Conservation (phyloP, 2,888 invertebrate genomes). For the Diarsia rubi region DNA sequence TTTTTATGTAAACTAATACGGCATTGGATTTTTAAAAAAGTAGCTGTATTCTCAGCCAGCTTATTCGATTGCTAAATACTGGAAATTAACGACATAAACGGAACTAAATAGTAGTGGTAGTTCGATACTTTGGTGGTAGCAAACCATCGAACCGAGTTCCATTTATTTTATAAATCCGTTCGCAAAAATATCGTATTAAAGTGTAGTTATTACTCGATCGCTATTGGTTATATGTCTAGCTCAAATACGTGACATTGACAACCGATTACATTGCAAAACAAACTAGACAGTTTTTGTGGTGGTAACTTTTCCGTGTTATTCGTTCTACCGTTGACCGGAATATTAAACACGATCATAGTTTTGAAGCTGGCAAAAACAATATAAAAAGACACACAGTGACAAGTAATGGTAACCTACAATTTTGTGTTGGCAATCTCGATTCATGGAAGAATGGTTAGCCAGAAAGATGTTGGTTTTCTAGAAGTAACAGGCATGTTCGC, state of each 20-base stretch:
- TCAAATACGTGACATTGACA: slow-evolving; percentile 2
- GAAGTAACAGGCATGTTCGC: background rate
- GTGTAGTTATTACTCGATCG: background rate
- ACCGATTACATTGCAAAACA: background rate
- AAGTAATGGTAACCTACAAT: background rate
- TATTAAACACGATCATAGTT: background rate
- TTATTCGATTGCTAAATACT: too few species aligned
- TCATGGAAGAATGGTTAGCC: background rate
- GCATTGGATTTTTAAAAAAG: too few species aligned
- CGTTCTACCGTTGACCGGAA: background rate
- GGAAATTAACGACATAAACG: too few species aligned
- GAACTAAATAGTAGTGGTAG: too few species aligned
- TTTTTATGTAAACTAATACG: too few species aligned
- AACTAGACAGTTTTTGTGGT: background rate
- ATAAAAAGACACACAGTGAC: background rate
- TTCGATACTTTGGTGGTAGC: too few species aligned
- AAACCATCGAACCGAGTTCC: background rate
- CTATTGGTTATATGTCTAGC: background rate
- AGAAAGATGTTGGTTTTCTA: background rate
- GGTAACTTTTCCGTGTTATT: background rate
- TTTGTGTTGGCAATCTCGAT: background rate
- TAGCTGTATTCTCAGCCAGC: too few species aligned
- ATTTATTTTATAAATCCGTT: background rate
- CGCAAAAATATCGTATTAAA: slow-evolving; percentile 1
- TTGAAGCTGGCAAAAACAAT: background rate